Evolutionary conservation across 1,140 invertebrate genomes (phyloP).

Genomic region (Physella acuta): DNA sequence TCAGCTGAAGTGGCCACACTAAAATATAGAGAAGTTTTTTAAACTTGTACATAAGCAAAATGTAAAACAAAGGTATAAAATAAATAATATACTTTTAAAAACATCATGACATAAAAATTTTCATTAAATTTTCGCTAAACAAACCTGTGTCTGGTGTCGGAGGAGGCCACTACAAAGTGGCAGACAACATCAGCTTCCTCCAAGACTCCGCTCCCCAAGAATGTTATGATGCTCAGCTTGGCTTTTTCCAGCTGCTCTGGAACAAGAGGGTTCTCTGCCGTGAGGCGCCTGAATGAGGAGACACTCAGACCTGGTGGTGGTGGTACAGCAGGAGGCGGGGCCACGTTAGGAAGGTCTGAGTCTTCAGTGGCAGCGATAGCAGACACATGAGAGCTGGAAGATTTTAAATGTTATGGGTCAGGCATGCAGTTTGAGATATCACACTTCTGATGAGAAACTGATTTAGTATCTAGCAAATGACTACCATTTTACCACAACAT

Average conservation of each 20-base stretch:
- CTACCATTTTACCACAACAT: too few relatives aligned
- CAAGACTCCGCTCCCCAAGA: constrained; percentile 77
- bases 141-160: constrained; percentile 73
- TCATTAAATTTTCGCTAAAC: not conserved
- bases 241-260: constrained; percentile 82
- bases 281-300: constrained; percentile 77
- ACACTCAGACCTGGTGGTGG: constrained; percentile 77
- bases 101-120: not conserved
- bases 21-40: constrained; percentile 58
- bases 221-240: constrained; percentile 80
- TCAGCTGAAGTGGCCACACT: constrained; percentile 79
- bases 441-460: too few relatives aligned
- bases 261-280: constrained; percentile 72
- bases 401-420: too few relatives aligned
- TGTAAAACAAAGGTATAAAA: too few relatives aligned
- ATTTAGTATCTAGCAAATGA: too few relatives aligned
- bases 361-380: not conserved
- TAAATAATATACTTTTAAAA: not conserved
- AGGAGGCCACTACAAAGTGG: constrained; percentile 79
- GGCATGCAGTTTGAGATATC: too few relatives aligned
- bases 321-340: constrained; percentile 24
- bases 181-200: constrained; percentile 74
- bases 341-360: constrained; percentile 9
- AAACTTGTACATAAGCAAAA: too few relatives aligned
- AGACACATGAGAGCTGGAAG: constrained; percentile 27